Evolutionary conservation across 2,888 invertebrate species (phyloP).

Genomic region (Drosophila pseudotakahashii): DNA sequence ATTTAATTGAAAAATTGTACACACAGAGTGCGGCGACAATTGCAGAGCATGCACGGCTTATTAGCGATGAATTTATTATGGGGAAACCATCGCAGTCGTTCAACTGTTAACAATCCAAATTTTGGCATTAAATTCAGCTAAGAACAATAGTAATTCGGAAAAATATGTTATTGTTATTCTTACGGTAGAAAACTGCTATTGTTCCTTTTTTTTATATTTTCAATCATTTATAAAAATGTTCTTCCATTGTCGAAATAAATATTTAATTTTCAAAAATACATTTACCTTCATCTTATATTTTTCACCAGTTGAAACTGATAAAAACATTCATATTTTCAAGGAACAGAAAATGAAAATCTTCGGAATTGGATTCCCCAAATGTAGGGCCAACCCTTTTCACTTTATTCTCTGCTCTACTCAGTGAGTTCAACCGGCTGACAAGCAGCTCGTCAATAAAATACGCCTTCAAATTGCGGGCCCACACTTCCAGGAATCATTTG

Average conservation of each 20-base stretch:
- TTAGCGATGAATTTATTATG: slow-evolving; percentile 19
- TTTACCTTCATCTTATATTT: not conserved
- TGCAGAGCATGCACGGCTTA: slow-evolving; percentile 11
- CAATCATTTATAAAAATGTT: not conserved
- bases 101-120: slow-evolving; percentile 10
- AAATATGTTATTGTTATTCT: too few species aligned
- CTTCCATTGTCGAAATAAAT: not conserved
- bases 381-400: not conserved
- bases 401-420: not conserved
- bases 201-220: too few species aligned
- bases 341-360: not conserved
- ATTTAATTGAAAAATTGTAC: slow-evolving; percentile 29
- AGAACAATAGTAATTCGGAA: too few species aligned
- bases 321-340: not conserved
- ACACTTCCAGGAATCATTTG: slow-evolving; percentile 22
- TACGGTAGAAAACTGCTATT: too few species aligned
- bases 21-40: slow-evolving; percentile 7
- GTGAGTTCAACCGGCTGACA: not conserved
- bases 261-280: not conserved
- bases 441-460: slow-evolving; percentile 10
- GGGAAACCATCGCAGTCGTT: not conserved
- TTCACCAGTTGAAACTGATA: too few species aligned
- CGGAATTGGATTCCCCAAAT: not conserved
- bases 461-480: not conserved
- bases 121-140: not conserved